Base-by-base conservation (phyloP, 1,140 invertebrate species). In the Cataglyphis hispanica region DNA sequence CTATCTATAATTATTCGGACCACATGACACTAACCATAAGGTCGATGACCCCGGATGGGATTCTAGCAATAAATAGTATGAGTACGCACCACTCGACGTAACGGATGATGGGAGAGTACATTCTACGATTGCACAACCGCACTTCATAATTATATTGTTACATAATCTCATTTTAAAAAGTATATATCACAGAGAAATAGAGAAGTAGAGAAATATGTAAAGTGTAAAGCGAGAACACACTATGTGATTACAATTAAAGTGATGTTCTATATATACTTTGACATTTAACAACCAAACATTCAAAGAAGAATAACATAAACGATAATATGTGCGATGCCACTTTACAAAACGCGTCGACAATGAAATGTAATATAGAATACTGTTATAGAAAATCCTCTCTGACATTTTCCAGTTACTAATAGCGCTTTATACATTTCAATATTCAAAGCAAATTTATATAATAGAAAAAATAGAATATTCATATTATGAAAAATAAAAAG, bases 1-100 rank as follows among this genome's bases (percentile, higher is more conserved):
- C 43, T 56, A 67, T 66, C 83, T 87, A 87, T 86, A 90, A 87
- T 86, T 90, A 84, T 77, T 86, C 83, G 58, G 10, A 1, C 72
- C 64, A 87, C 70, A 77, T 10, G n/a, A 46, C 40, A 40, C 40
- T 40, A 56, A n/a, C n/a, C 6, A 10, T 11, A 19, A 50, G 72
- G 56, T 87, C 86, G 56, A 34, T 25, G 61, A 37, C 77, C 86
- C 37, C 64, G 61, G 11, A 67, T 80, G 77, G 4, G 37, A 85
- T 89, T 85, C 74, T 53, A 74, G 74, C 56, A 74, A 87, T 85
- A 90, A 67, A 89, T 87, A 89, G 67, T 84, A 53, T 10, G 19
- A 76, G 25, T 16, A 22, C 67, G 16, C 63, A 64, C 2, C 34
- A 56, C 43, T 43, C 60, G 80, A 72, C 50, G 60, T 22, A 56